Evolutionary conservation across 1,140 invertebrate species (phyloP), one percentile per base, ranked within the genome.

Genomic region (Drosophila auraria): DNA sequence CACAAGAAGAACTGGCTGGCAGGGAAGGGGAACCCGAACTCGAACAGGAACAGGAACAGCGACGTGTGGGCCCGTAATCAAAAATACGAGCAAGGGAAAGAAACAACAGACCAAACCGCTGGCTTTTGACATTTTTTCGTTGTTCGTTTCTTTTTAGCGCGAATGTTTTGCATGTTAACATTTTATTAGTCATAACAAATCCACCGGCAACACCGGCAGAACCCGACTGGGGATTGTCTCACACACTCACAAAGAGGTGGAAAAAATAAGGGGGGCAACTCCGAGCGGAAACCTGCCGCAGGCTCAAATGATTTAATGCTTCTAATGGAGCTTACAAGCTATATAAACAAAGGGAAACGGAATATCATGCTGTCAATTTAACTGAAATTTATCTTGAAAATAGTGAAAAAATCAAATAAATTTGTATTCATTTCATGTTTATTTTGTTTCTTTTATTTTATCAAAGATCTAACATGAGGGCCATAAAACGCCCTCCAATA

Each of bases 161-260:
- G 82, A 90, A 79, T 83, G 74, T 87, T 91, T 91, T 87, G 87
- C 87, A 91, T 91, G 83, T 91, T 91, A 91, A 91, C 87, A 91
- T 87, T 91, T 87, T 91, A 91, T 91, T 91, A 91, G 87, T 91
- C 87, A 91, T 91, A 91, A 86, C 84, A 89, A 74, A 75, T 58
- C 69, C 72, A 66, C 74, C 64, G 61, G 50, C 45, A 56, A 75
- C 58, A 20, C 20, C 20, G 20, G 54, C 25, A 80, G 62, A 76
- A 61, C 44, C 33, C 53, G 71, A 83, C 60, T 71, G 59, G 53
- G 51, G 60, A 71, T 65, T 65, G 60, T 68, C 60, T 69, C 49
- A 23, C 53, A 33, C 51, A 33, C 30, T 15, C 11, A 30, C 14
- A 36, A 11, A 69, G 38, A 54, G 61, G 50, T 61, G 60, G 38